Percentiles rank a stretch among this genome's conserved stretches.
Conservation (phyloP, 2,797 vertebrate species). For the Echiichthys vipera region DNA sequence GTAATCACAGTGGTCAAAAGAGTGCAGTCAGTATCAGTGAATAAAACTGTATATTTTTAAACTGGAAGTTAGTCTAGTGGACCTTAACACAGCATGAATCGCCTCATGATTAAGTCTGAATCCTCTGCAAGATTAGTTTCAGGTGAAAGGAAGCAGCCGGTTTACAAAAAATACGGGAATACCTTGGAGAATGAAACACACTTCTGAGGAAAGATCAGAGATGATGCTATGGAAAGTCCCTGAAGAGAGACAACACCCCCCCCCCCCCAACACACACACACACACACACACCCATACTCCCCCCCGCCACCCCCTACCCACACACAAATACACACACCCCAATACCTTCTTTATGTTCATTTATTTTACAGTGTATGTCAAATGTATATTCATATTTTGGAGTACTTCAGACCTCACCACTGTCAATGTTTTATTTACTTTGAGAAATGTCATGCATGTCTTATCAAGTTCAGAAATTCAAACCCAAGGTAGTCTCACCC, state of each 20-base stretch:
- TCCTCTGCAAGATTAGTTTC: slow-evolving; percentile 23
- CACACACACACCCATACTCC: too few species aligned
- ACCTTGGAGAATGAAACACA: background rate
- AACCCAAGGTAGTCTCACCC: background rate
- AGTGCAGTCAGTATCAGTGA: background rate
- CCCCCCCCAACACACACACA: too few species aligned
- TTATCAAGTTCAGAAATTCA: slow-evolving; percentile 29
- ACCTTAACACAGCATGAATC: background rate
- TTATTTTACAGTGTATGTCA: too few species aligned
- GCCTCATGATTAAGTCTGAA: slow-evolving; percentile 11
- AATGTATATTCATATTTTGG: too few species aligned
- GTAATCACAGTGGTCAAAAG: too few species aligned
- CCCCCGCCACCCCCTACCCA: too few species aligned
- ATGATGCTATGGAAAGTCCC: background rate
- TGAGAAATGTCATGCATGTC: slow-evolving; percentile 16
- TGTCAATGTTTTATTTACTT: background rate
- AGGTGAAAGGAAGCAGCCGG: background rate
- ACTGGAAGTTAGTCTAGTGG: background rate
- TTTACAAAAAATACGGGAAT: background rate
- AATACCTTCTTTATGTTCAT: too few species aligned
- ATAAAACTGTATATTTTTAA: background rate
- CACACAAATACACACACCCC: too few species aligned
- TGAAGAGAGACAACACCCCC: too few species aligned
- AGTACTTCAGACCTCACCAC: too few species aligned
- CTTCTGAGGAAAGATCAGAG: slow-evolving; percentile 43